These are phyloP conservation scores for Synergus gifuensis DNA, from an alignment of 2,888 invertebrate species.

Conservation along the genomic window DNA sequence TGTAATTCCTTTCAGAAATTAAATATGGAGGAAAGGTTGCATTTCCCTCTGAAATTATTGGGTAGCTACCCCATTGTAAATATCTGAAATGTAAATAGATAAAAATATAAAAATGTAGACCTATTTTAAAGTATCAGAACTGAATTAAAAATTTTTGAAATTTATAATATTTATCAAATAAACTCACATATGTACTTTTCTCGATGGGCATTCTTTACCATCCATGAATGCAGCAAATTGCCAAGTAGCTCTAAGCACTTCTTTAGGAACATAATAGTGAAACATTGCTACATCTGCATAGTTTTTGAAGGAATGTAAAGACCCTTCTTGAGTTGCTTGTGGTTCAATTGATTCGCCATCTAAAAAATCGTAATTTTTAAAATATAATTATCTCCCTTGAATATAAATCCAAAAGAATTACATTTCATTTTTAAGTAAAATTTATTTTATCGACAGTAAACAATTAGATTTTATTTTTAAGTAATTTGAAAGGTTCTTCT, in stretches of 20 bases:
- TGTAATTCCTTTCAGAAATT: slow-evolving; percentile 68
- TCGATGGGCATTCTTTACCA: slow-evolving; percentile 73
- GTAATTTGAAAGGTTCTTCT: too few relatives aligned
- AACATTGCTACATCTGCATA: slow-evolving; percentile 78
- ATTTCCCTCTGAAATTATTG: slow-evolving; percentile 79
- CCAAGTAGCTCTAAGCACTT: slow-evolving; percentile 78
- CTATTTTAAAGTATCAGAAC: neutral
- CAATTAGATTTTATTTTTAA: too few relatives aligned
- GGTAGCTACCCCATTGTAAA: slow-evolving; percentile 80
- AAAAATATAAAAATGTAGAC: neutral
- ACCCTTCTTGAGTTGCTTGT: slow-evolving; percentile 78
- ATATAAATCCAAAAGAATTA: too few relatives aligned
- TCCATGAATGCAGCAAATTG: slow-evolving; percentile 79
- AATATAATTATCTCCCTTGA: too few relatives aligned
- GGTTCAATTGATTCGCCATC: slow-evolving; percentile 60
- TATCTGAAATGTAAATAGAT: slow-evolving; percentile 73
- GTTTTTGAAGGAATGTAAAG: slow-evolving; percentile 77
- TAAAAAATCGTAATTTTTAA: neutral
- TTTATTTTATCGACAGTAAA: too few relatives aligned
- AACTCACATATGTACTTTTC: slow-evolving; percentile 77
- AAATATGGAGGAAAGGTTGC: slow-evolving; percentile 77
- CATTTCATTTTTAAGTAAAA: too few relatives aligned
- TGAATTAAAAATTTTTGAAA: neutral
- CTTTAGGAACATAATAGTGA: slow-evolving; percentile 78
- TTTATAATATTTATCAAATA: slow-evolving; percentile 10